These are phyloP conservation scores for Tautogolabrus adspersus DNA, from an alignment of 2,113 vertebrate genomes.

Conservation along the genomic window DNA sequence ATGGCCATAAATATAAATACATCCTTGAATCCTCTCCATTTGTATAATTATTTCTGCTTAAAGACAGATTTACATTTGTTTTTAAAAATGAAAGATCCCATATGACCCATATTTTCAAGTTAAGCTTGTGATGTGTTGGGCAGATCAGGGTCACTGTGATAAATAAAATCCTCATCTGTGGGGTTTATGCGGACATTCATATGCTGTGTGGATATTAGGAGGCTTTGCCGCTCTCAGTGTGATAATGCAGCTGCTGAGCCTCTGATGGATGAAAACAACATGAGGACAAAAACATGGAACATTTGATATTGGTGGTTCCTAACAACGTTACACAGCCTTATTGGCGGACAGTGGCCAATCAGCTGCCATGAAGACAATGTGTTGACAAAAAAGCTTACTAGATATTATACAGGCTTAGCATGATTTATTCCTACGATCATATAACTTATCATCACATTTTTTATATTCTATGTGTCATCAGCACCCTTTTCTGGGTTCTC, in stretches of 20 bases:
- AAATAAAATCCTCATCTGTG: slow-evolving; percentile 16
- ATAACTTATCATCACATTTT: not conserved
- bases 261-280: slow-evolving; percentile 36
- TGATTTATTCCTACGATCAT: not conserved
- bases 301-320: not conserved
- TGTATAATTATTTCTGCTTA: not conserved
- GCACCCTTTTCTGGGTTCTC: too few species aligned
- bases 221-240: slow-evolving; percentile 14
- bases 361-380: not conserved
- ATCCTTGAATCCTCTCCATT: not conserved
- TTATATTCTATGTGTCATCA: too few species aligned
- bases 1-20: not conserved
- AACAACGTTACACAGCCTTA: slow-evolving; percentile 1
- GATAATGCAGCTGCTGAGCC: slow-evolving; percentile 26
- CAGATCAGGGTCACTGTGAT: slow-evolving; percentile 49
- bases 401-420: too few species aligned
- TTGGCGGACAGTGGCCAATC: not conserved
- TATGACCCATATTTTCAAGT: slow-evolving; percentile 46
- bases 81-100: not conserved
- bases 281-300: not conserved
- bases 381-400: not conserved
- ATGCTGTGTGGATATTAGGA: slow-evolving; percentile 4
- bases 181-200: slow-evolving; percentile 10
- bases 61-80: slow-evolving; percentile 9
- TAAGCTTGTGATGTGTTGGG: slow-evolving; percentile 3